Base-by-base conservation (phyloP, 2,888 invertebrate species). In the Parthenolecanium corni region DNA sequence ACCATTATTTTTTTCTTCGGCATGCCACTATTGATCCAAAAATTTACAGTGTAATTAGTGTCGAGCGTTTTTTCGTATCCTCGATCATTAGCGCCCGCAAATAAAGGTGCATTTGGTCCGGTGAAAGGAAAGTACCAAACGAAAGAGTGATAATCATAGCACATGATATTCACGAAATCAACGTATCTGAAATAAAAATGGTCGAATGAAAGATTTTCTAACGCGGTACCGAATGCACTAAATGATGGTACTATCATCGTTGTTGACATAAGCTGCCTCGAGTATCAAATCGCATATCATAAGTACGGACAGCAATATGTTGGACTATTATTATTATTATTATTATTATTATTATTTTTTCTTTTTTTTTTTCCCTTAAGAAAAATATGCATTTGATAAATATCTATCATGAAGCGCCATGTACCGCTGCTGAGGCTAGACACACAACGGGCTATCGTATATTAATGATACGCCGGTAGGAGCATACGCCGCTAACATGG, bases 111-210 rank as follows among this genome's bases (percentile, higher is more conserved):
- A 74, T 94, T 93, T 14, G 89, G 76, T 68, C 79, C 86, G 18
- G 92, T 92, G 68, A 89, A 82, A 1, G 92, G 92, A 1, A 85
- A 83, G 66, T 80, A 80, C 72, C 79, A 78, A 3, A 82, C 79
- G 70, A 80, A 93, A 70, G 82, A 85, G 73, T 93, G 91, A 71
- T 82, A 93, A 73, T 94, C 93, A 71, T 94, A 94, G 0, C 86
- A 80, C 93, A 93, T 93, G n/a, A 94, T 71, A 73, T 89, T 91
- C 0, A 90, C 80, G 75, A 82, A 89, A 73, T 93, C 92, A 0
- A 85, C 82, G 71, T 85, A 78, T 56, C 83, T 84, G 70, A 62
- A 74, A 73, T 65, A 64, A 61, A 66, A 64, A 3, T 18, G 20
- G 18, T n/a, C 12, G 16, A 42, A 14, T 21, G 2, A 46, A 20